phyloP scores from a whole-genome alignment of 2,888 invertebrate species.

The Acrobasis suavella region DNA sequence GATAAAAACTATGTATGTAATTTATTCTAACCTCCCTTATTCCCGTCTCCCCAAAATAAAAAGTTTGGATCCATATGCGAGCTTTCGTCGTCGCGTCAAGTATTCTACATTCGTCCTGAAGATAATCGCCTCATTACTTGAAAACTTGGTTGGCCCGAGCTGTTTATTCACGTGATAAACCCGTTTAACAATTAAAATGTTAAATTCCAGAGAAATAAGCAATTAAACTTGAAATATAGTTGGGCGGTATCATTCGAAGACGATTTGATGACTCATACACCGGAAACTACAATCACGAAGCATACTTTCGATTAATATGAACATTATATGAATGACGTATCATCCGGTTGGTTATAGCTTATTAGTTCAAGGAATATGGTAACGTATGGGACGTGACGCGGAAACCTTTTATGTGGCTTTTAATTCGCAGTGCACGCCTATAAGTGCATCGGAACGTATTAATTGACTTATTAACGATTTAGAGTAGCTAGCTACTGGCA shows the following conservation, averaged over 20 bases:
- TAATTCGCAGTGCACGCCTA: conserved; percentile 9
- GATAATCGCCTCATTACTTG: background rate
- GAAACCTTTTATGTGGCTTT: conserved; percentile 11
- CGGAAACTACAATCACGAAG: conserved; percentile 2
- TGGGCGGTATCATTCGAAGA: conserved; percentile 32
- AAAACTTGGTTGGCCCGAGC: background rate
- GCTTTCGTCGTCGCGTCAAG: too few species aligned
- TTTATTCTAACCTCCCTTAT: too few species aligned
- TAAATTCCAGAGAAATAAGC: conserved; percentile 24
- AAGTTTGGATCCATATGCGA: too few species aligned
- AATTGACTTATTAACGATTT: conserved; percentile 10
- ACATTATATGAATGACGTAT: conserved; percentile 8
- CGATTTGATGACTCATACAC: conserved; percentile 7
- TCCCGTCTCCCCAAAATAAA: too few species aligned
- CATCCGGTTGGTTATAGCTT: conserved; percentile 12
- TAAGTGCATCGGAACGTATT: conserved; percentile 8
- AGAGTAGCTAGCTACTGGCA: background rate
- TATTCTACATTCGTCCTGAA: too few species aligned
- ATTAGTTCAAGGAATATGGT: conserved; percentile 15
- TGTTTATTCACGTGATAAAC: too few species aligned
- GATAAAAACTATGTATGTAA: too few species aligned
- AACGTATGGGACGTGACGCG: conserved; percentile 9
- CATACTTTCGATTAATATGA: conserved; percentile 6
- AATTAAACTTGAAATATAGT: conserved; percentile 39
- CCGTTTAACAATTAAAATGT: too few species aligned